Base-by-base conservation (phyloP, 1,140 invertebrate genomes). In the Pseudoatta argentina region DNA sequence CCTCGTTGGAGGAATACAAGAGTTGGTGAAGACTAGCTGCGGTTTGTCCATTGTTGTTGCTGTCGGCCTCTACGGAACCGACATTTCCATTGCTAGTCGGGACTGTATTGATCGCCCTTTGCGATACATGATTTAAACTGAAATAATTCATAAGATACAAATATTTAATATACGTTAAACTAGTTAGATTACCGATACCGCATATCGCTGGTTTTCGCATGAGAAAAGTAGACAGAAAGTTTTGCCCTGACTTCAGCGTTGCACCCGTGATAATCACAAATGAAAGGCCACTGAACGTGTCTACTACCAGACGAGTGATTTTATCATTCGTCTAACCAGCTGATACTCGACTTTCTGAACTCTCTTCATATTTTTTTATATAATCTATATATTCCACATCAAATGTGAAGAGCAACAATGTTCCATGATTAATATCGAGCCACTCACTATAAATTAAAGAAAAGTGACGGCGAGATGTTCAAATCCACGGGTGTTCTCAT, bases 121-220 rank as follows among this genome's bases (percentile, higher is more conserved):
- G 94, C 24, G 94, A 91, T 18, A 93, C 90, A 64, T 95, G 93
- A 85, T 94, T 95, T 16, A 95, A 92, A 79, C 95, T 95, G 86
- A 34, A 93, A 88, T 48, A 86, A 79, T 51, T 48, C 76, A 85
- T 75, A 64, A 53, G 85, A 55, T 48, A 5, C 34, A 12, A 21
- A 73, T 30, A 48, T 34, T 39, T 55, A 30, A 82, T 5, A 48
- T 6, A 24, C 5, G 6, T n/a, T n/a, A 30, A 12, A 48, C 12
- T 6, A 18, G 39, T 44, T 44, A 44, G 39, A 44, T 44, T 67
- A 51, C 3, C n/a, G 34, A 18, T 63, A 21, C 51, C 14, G 30
- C 34, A 18, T 39, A 1, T 7, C 51, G 16, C 12, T 12, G 16
- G 0, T 21, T 18, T 4, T 21, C 5, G n/a, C 8, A 44, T 12